Base-by-base conservation (phyloP, 1,140 invertebrate species). In the Drosophila trapezifrons region DNA sequence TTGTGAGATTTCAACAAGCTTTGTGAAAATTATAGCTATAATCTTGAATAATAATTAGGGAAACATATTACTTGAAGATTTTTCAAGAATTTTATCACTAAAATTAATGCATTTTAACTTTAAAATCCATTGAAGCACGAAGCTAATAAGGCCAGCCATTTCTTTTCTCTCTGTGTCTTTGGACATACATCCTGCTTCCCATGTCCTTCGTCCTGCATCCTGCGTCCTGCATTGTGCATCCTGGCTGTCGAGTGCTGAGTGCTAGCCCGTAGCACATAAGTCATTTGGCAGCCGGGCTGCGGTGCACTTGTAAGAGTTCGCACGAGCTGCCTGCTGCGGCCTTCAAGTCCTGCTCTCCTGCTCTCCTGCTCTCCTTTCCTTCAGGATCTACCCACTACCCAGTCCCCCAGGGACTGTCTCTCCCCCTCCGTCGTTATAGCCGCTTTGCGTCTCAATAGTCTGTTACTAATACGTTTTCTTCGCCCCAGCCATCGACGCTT, bases 391-490 rank as follows among this genome's bases (percentile, higher is more conserved):
- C n/a, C 62, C 54, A 18, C 63, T 22, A 27, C 20, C 29, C 29
- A 32, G 9, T 8, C 18, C 46, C 62, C 25, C 13, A 40, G 18
- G 59, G 35, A 42, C 51, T 27, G 9, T 32, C 52, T 74, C 17
- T 15, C 12, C 27, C 18, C 27, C 18, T 17, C 46, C 55, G 20
- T 37, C 40, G 20, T 40, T 60, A 56, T 63, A 64, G 52, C 56
- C 82, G 84, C 81, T 80, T 77, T 80, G 80, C 83, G 76, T 82
- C 82, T 86, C 82, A 86, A 86, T 86, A 86, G 82, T 86, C 84
- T 89, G 83, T 87, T 87, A 87, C 83, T 87, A 87, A 87, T 87
- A 87, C 83, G 83, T 87, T 87, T 87, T 76, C 63, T 55, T 67
- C 73, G 32, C 47, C 42, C 25, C 49, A 55, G 35, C 70, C 58